Evolutionary conservation across 2,113 vertebrate genomes (phyloP), one percentile per base, ranked within the genome.

Genomic region (Saimiri boliviensis): DNA sequence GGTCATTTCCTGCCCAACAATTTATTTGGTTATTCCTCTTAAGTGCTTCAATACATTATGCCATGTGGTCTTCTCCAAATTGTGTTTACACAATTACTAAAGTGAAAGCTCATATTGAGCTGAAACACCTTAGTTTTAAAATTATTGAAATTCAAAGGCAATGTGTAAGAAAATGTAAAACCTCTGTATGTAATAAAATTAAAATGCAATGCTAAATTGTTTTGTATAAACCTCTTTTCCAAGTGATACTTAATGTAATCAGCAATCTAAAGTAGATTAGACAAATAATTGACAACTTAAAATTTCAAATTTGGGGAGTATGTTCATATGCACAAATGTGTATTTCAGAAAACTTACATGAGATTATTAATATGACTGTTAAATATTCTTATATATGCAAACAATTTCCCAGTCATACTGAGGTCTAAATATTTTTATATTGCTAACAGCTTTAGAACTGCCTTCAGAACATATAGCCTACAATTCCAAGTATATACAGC

Each of bases 181-280:
- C 14, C 77, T 63, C 20, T 25, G 7, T 63, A 60, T 77, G n/a
- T 70, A 37, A 86, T 37, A 94, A 89, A 81, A 92, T 56, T 45
- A 90, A 91, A 88, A 45, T 47, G 13, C 52, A 88, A 6, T 73
- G 52, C 52, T 91, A 56, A 83, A 45, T 25, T 63, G 16, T 8
- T 91, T 79, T 17, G 45, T 42, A 20, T 37, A 91, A 83, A 13
- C 32, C 13, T 82, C 3, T 74, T 86, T 96, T 74, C 54, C 40
- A 81, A 90, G 49, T 86, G 37, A 54, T 89, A 74, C 11, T 93
- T 83, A n/a, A 66, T 56, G 37, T 58, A 76, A 45, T 60, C 19
- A 79, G 73, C 54, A 94, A 68, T 47, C 42, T 73, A 60, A 89
- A 96, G 42, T 81, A 63, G 58, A 91, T 68, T 71, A 91, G n/a